phyloP scores from a whole-genome alignment of 2,113 vertebrate species.

The Malurus alboscapulatus region DNA sequence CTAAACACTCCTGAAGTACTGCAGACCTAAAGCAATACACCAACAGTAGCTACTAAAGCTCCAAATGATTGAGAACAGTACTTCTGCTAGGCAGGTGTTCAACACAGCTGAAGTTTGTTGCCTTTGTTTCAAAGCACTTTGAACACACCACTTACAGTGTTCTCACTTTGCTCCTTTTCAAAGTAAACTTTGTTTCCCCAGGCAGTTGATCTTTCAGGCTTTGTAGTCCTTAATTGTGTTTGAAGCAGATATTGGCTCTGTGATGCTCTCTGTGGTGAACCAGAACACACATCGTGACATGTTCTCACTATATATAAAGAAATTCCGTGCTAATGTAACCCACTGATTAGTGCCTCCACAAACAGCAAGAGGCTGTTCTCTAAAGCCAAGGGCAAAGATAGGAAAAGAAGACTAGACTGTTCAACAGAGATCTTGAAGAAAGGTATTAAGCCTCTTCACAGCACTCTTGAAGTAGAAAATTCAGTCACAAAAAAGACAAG shows the following conservation, averaged over 20 bases:
- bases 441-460: not conserved
- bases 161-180: not conserved
- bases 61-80: not conserved
- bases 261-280: not conserved
- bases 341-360: not conserved
- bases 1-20: not conserved
- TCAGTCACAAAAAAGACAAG: not conserved
- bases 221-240: not conserved
- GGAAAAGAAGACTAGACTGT: not conserved
- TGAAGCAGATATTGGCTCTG: not conserved
- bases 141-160: not conserved
- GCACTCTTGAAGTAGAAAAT: not conserved
- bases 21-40: not conserved
- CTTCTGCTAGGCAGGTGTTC: not conserved
- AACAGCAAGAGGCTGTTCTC: not conserved
- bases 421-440: not conserved
- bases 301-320: not conserved
- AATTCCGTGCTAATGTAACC: not conserved
- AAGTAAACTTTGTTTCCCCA: slow-evolving; percentile 3
- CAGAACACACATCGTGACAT: not conserved
- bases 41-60: not conserved
- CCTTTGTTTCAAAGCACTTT: not conserved
- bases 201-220: not conserved
- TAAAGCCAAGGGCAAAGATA: not conserved
- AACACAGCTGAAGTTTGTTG: not conserved